Conservation (phyloP, 1,140 invertebrate species). For the Cheumatopsyche charites region DNA sequence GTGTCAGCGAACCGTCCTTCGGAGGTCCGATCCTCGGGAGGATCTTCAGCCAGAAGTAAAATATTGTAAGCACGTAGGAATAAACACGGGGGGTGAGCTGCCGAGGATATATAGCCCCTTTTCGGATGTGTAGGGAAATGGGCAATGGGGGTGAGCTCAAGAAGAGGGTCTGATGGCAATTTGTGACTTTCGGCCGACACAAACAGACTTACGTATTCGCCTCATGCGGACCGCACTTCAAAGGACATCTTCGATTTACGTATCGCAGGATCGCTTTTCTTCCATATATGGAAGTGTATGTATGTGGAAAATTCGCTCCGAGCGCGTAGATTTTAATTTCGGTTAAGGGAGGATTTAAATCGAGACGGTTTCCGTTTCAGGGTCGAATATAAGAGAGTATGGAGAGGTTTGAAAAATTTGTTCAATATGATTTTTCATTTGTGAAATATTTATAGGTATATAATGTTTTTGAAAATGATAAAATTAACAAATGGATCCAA, state of each 20-base stretch:
- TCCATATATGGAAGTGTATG: too few species aligned
- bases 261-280: constrained; percentile 29
- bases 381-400: too few species aligned
- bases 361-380: too few species aligned
- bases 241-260: constrained; percentile 38
- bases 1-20: neutral
- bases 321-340: too few species aligned
- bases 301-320: too few species aligned
- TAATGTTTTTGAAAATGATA: too few species aligned
- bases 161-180: constrained; percentile 32
- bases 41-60: neutral
- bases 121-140: neutral
- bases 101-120: neutral
- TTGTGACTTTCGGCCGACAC: constrained; percentile 32
- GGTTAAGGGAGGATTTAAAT: too few species aligned
- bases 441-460: too few species aligned
- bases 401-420: too few species aligned
- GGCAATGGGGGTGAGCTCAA: neutral
- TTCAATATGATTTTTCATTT: too few species aligned
- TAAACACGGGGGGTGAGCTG: constrained; percentile 36
- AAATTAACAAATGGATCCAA: too few species aligned
- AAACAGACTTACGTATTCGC: constrained; percentile 40
- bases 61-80: constrained; percentile 43
- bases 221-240: constrained; percentile 29
- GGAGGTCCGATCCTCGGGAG: neutral